Conservation (phyloP, 30 jellyfish, hydroid and myxozoan genomes). For the Aurelia sp. region DNA sequence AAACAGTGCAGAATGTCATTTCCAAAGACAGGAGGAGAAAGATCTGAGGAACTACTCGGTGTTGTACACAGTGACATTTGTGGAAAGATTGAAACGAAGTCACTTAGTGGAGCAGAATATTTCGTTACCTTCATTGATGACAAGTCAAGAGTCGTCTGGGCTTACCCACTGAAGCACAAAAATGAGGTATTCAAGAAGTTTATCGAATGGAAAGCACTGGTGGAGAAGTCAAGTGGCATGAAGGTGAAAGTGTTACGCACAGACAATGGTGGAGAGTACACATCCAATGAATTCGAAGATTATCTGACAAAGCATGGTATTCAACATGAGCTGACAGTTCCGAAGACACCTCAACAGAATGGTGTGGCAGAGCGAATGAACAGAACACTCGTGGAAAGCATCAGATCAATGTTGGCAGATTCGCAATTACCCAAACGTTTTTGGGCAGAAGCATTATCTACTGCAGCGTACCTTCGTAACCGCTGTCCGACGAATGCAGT, state of each 20-base stretch:
- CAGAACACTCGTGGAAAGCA: too few relatives aligned
- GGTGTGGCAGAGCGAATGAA: too few relatives aligned
- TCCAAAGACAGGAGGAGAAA: constrained; percentile 51
- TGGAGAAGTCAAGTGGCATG: constrained; percentile 38
- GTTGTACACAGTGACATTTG: constrained; percentile 70
- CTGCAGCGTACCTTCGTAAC: too few relatives aligned
- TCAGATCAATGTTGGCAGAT: too few relatives aligned
- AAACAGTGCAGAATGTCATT: constrained; percentile 32
- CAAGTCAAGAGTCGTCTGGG: constrained; percentile 6
- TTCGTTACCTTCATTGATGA: constrained; percentile 47
- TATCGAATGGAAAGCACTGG: constrained; percentile 35
- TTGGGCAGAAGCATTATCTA: too few relatives aligned
- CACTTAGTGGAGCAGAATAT: constrained; percentile 48
- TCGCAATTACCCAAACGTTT: too few relatives aligned
- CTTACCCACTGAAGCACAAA: constrained; percentile 32
- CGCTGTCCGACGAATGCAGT: neutral
- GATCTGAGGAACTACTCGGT: constrained; percentile 30
- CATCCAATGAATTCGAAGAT: constrained; percentile 54
- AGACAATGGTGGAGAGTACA: constrained; percentile 79
- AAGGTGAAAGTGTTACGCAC: constrained; percentile 32
- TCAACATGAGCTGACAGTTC: too few relatives aligned
- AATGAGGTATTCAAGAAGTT: constrained; percentile 46
- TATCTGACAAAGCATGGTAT: constrained; percentile 1
- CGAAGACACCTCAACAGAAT: too few relatives aligned
- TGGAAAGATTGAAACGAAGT: constrained; percentile 45